phyloP scores from a whole-genome alignment of 2,113 vertebrate genomes.

The Tenebrosternarchus preto region DNA sequence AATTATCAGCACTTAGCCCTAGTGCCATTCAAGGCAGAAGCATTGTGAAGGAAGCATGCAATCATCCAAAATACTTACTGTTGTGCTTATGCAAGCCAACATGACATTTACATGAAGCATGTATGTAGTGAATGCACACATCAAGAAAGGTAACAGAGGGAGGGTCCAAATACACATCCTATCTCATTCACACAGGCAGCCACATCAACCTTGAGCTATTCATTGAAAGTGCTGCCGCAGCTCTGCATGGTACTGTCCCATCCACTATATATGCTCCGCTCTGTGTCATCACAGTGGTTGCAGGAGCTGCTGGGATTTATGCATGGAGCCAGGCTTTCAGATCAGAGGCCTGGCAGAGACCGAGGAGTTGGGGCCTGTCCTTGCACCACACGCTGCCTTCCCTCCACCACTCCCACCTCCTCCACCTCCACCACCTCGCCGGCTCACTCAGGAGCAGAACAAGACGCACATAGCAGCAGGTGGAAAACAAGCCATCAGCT shows the following conservation, averaged over 20 bases:
- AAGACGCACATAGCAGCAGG: not conserved
- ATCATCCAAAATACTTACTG: not conserved
- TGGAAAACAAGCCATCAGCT: conserved; percentile 42
- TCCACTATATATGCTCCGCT: not conserved
- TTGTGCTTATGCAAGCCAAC: not conserved
- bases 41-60: not conserved
- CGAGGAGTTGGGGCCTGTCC: not conserved
- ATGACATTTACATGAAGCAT: not conserved
- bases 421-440: too few species aligned
- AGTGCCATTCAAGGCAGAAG: not conserved
- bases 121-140: not conserved
- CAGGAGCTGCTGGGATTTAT: conserved; percentile 31
- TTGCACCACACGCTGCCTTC: not conserved
- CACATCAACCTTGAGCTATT: conserved; percentile 32
- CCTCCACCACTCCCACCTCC: too few species aligned
- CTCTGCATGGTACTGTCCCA: not conserved
- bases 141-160: conserved; percentile 3
- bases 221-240: not conserved
- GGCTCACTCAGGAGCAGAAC: not conserved
- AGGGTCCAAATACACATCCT: conserved; percentile 22
- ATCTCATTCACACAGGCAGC: conserved; percentile 25
- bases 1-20: conserved; percentile 2
- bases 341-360: conserved; percentile 49
- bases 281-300: conserved; percentile 2
- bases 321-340: conserved; percentile 24